A percentile compares a stretch with the other conserved stretches of the same genome.
Evolutionary conservation across 2,113 vertebrate genomes (phyloP).

Genomic region (Rhodinocichla rosea): DNA sequence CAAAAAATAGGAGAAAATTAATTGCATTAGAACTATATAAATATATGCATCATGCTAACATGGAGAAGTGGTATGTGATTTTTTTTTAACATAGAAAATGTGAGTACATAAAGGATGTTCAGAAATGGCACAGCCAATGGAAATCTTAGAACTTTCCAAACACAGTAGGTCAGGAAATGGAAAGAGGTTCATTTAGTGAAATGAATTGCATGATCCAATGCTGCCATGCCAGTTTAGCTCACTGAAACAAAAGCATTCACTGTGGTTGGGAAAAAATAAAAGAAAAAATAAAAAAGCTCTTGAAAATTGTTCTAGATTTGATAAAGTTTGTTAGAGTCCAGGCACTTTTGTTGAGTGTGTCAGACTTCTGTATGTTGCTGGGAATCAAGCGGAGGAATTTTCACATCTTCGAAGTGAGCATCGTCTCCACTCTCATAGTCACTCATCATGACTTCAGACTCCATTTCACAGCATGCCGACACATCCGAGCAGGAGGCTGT

Average conservation of each 20-base stretch:
- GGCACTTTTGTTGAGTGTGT: constrained; percentile 92
- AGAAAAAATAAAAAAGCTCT: constrained; percentile 26
- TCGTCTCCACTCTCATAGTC: constrained; percentile 97
- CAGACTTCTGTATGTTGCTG: constrained; percentile 98
- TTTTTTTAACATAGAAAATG: constrained; percentile 63
- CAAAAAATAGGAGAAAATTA: constrained; percentile 77
- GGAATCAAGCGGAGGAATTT: constrained; percentile 85
- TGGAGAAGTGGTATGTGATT: constrained; percentile 58
- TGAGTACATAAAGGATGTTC: constrained; percentile 53
- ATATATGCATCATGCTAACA: constrained; percentile 85
- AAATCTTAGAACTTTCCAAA: constrained; percentile 1
- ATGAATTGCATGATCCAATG: constrained; percentile 58
- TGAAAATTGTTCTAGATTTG: constrained; percentile 34
- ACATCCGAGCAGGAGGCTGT: constrained; percentile 96
- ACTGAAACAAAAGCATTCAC: constrained; percentile 39
- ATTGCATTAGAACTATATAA: constrained; percentile 86
- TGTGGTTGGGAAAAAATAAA: not conserved
- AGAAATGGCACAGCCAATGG: constrained; percentile 64
- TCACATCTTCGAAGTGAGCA: constrained; percentile 83
- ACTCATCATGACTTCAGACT: constrained; percentile 95
- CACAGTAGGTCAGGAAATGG: constrained; percentile 59
- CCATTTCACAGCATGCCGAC: constrained; percentile 90
- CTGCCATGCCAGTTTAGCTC: constrained; percentile 67
- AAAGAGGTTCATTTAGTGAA: constrained; percentile 46
- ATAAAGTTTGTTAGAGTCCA: constrained; percentile 76